Conservation (phyloP, 1,140 invertebrate species). For the Drosophila nasuta region DNA sequence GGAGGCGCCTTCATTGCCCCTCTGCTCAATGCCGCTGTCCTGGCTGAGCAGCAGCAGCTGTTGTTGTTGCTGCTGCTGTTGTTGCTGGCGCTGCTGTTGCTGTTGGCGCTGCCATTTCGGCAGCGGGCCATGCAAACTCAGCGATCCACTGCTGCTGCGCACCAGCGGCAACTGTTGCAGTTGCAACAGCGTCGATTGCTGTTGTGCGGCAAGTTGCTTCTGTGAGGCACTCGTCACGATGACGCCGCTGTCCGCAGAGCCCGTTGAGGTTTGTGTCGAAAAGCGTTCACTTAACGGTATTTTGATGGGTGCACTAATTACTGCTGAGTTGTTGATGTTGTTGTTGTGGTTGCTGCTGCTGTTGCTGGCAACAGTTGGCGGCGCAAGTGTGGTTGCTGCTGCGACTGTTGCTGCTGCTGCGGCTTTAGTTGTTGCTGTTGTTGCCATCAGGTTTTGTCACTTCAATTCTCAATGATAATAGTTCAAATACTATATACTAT, state of each 20-base stretch:
- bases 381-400: constrained; percentile 44
- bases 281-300: constrained; percentile 77
- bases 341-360: constrained; percentile 34
- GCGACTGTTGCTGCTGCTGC: constrained; percentile 38
- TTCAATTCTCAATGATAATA: constrained; percentile 6
- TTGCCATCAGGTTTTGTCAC: constrained; percentile 74
- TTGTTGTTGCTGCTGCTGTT: constrained; percentile 51
- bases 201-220: constrained; percentile 47
- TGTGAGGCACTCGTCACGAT: constrained; percentile 62
- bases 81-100: constrained; percentile 57
- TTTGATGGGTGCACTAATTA: constrained; percentile 71
- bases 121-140: constrained; percentile 69
- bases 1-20: constrained; percentile 26
- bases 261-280: constrained; percentile 78
- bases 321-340: constrained; percentile 27
- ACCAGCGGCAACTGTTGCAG: constrained; percentile 63
- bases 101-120: constrained; percentile 67
- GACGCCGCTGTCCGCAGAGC: constrained; percentile 78
- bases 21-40: constrained; percentile 80
- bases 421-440: constrained; percentile 63
- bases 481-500: not conserved
- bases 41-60: constrained; percentile 73
- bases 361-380: constrained; percentile 44
- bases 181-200: constrained; percentile 62
- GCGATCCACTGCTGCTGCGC: constrained; percentile 75